A percentile compares a stretch with the other conserved stretches of the same genome.
phyloP scores from a whole-genome alignment of 2,797 vertebrate species.

The Pangasius djambal region DNA sequence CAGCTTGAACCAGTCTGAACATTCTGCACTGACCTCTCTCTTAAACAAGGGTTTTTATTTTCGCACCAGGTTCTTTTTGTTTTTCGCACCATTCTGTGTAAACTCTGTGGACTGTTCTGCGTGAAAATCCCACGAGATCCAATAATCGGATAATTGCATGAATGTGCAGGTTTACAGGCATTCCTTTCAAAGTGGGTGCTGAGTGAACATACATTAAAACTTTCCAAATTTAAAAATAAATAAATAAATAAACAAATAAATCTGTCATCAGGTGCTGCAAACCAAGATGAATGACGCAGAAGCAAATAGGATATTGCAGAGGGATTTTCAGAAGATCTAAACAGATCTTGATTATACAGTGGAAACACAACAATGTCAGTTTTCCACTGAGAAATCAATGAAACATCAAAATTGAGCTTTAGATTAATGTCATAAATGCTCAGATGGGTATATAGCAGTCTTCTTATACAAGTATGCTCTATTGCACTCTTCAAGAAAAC shows the following conservation, averaged over 20 bases:
- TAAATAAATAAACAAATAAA: neutral
- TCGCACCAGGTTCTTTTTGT: neutral
- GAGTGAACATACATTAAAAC: neutral
- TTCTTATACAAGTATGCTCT: neutral
- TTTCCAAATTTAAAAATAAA: neutral
- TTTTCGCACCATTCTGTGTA: neutral
- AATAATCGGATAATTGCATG: neutral
- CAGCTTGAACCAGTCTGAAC: neutral
- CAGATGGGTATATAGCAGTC: neutral
- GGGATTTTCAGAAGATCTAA: neutral
- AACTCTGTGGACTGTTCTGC: neutral
- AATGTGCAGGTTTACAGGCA: neutral
- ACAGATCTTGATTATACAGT: neutral
- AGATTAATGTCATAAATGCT: neutral
- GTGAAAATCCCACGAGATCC: neutral
- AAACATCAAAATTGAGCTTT: neutral
- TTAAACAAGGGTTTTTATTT: neutral
- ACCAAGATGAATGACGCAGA: neutral
- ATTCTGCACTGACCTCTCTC: neutral
- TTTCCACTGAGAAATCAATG: neutral
- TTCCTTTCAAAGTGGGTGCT: neutral
- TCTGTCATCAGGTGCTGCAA: neutral
- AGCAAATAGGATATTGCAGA: neutral
- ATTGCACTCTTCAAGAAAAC: slow-evolving; percentile 13
- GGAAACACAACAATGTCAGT: neutral